A percentile compares a stretch with the other conserved stretches of the same genome.
phyloP scores from a whole-genome alignment of 2,888 invertebrate genomes.

The Tyria jacobaeae region DNA sequence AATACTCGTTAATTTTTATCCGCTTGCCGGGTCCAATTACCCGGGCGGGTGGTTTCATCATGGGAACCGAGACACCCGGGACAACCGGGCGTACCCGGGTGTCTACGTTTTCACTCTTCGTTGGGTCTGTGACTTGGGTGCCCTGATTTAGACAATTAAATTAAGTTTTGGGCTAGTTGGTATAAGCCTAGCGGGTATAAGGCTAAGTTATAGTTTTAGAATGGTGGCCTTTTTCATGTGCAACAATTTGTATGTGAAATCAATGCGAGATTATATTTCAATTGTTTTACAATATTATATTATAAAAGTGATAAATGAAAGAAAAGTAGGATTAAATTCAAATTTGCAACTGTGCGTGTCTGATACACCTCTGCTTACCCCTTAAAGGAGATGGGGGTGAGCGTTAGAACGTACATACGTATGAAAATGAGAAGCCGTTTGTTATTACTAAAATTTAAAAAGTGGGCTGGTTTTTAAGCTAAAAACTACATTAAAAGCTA shows the following conservation, averaged over 20 bases:
- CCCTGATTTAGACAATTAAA: conserved; percentile 50
- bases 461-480: too few species aligned
- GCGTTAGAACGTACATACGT: too few species aligned
- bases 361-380: too few species aligned
- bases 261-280: too few species aligned
- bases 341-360: too few species aligned
- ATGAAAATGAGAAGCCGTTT: too few species aligned
- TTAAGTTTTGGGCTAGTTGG: conserved; percentile 43
- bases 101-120: conserved; percentile 54
- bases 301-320: too few species aligned
- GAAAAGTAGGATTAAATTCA: too few species aligned
- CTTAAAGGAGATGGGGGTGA: too few species aligned
- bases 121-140: conserved; percentile 50
- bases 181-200: conserved; percentile 16
- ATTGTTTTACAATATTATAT: too few species aligned
- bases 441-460: too few species aligned
- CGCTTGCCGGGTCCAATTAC: conserved; percentile 72
- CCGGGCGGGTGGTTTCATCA: conserved; percentile 54
- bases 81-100: conserved; percentile 37
- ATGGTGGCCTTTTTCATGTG: neutral
- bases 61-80: conserved; percentile 57
- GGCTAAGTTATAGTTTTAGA: conserved; percentile 9
- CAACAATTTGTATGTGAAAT: neutral
- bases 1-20: conserved; percentile 68
- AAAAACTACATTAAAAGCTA: too few species aligned